Percentiles rank a stretch among this genome's conserved stretches.
phyloP scores from a whole-genome alignment of 2,113 vertebrate species.

The Laterallus jamaicensis region DNA sequence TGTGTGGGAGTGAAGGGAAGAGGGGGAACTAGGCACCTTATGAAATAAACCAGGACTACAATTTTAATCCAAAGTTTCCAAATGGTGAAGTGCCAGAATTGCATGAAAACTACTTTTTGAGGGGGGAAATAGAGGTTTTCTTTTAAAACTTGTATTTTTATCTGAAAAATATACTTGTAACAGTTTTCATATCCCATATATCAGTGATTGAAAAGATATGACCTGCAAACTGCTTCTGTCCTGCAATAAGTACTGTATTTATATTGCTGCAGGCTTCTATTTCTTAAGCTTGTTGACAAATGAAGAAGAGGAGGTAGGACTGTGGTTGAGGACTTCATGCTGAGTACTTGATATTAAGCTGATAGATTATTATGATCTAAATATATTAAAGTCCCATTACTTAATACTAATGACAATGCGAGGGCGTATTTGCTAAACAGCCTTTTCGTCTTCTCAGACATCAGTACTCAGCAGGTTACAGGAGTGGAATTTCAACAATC shows the following conservation, averaged over 20 bases:
- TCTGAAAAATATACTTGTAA: background rate
- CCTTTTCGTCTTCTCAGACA: constrained; percentile 52
- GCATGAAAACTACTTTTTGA: background rate
- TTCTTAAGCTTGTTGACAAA: constrained; percentile 6
- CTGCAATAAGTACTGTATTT: background rate
- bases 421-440: constrained; percentile 37
- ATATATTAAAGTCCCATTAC: constrained; percentile 63
- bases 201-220: background rate
- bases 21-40: background rate
- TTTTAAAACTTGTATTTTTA: background rate
- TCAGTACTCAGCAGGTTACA: constrained; percentile 63
- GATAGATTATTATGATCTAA: constrained; percentile 56
- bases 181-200: background rate
- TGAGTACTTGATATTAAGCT: constrained; percentile 53
- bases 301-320: constrained; percentile 2
- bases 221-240: background rate
- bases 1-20: accelerated
- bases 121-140: background rate
- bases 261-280: background rate
- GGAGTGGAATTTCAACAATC: constrained; percentile 57
- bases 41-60: background rate
- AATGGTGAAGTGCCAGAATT: background rate
- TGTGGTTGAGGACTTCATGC: background rate
- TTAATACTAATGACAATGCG: constrained; percentile 56
- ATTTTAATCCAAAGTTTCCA: background rate